Conservation (phyloP, 2,113 vertebrate genomes). For the Talpa occidentalis region DNA sequence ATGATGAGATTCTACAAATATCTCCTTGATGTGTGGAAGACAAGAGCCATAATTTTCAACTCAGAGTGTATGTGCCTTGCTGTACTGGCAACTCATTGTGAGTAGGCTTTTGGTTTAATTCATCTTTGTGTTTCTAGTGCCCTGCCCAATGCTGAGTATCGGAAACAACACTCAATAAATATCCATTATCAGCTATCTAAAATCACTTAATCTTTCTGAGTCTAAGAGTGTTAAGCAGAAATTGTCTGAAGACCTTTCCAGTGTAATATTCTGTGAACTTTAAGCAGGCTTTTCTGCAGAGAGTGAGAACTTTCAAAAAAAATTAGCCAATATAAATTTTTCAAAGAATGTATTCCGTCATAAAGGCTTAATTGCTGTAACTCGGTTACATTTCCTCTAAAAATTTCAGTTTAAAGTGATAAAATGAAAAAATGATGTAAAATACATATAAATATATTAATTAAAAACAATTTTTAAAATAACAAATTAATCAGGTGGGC, state of each 20-base stretch:
- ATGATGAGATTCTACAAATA: constrained; percentile 34
- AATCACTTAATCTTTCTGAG: neutral
- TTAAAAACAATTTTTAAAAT: neutral
- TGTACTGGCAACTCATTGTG: neutral
- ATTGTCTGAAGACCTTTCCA: neutral
- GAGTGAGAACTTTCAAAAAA: neutral
- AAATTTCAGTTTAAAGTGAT: neutral
- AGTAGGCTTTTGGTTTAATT: neutral
- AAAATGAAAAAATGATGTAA: neutral
- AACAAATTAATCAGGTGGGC: neutral
- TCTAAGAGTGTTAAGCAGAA: neutral
- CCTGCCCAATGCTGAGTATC: neutral
- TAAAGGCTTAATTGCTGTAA: neutral
- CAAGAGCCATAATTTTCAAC: neutral
- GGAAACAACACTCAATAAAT: neutral
- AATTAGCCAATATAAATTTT: neutral
- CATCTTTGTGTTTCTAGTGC: neutral
- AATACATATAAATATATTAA: no score
- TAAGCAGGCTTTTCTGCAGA: neutral
- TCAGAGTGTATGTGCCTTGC: neutral
- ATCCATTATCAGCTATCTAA: neutral
- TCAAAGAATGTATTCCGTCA: neutral
- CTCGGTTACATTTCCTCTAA: constrained; percentile 5
- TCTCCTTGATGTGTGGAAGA: neutral
- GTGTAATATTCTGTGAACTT: neutral